phyloP scores from a whole-genome alignment of 1,140 invertebrate genomes.

The Tigriopus japonicus region DNA sequence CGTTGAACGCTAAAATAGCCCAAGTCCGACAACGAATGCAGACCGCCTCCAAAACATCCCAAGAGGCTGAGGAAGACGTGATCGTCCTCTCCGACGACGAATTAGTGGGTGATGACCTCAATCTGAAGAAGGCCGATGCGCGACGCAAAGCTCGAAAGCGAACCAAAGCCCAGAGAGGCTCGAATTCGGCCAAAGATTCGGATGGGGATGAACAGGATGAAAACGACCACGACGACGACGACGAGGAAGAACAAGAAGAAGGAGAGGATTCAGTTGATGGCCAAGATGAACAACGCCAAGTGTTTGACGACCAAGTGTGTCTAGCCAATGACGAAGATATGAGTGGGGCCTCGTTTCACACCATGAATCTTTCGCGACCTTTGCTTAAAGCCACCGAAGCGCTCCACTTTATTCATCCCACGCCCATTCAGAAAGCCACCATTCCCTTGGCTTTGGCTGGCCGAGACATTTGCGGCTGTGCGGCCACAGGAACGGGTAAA shows the following conservation, averaged over 20 bases:
- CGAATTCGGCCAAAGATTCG: background rate
- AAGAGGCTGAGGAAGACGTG: background rate
- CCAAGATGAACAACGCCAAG: background rate
- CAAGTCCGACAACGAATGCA: background rate
- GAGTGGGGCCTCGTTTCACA: background rate
- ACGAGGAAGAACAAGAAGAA: background rate
- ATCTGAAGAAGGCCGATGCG: background rate
- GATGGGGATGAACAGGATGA: background rate
- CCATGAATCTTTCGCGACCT: conserved; percentile 12
- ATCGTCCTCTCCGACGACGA: conserved; percentile 5
- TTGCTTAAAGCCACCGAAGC: conserved; percentile 46
- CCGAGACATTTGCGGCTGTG: conserved; percentile 83
- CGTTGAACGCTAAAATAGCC: conserved; percentile 3
- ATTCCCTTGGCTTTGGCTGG: conserved; percentile 81
- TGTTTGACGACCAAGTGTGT: too few relatives aligned
- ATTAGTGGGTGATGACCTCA: conserved; percentile 4
- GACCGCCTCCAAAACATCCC: background rate
- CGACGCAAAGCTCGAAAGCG: background rate
- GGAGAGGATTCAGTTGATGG: background rate
- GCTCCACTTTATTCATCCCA: conserved; percentile 76
- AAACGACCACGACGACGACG: background rate
- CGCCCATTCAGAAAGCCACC: conserved; percentile 84
- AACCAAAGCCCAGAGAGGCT: background rate
- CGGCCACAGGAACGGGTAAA: conserved; percentile 94
- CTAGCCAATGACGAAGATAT: too few relatives aligned